These are phyloP conservation scores for Chrysochloris asiatica DNA, from an alignment of 2,113 vertebrate genomes.

Conservation along the genomic window DNA sequence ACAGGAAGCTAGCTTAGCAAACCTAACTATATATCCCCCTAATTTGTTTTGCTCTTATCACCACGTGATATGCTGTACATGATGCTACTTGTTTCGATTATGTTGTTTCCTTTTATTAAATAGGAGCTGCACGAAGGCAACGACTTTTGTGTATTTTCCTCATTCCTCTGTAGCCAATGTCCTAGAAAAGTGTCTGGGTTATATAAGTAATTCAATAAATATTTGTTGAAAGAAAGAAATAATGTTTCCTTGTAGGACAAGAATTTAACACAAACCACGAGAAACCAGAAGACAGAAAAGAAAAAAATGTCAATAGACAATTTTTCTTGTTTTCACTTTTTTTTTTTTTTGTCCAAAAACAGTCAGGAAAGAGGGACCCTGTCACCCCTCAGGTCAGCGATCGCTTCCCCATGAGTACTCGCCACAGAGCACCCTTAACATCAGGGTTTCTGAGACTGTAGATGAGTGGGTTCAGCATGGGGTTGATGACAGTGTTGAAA, in stretches of 20 bases:
- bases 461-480: constrained; percentile 17
- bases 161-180: not conserved
- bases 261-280: not conserved
- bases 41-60: not conserved
- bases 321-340: not conserved
- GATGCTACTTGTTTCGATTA: not conserved
- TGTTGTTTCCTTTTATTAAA: not conserved
- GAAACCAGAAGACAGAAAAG: not conserved
- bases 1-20: not conserved
- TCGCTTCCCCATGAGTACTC: not conserved
- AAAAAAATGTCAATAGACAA: not conserved
- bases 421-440: constrained; percentile 72
- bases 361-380: not conserved
- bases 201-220: not conserved
- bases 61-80: too few species aligned
- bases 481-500: constrained; percentile 2
- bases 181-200: not conserved
- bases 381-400: not conserved
- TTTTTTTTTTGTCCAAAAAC: not conserved
- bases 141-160: not conserved
- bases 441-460: not conserved
- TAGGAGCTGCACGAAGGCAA: not conserved
- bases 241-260: not conserved
- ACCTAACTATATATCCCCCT: not conserved
- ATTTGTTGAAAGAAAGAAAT: not conserved